These are phyloP conservation scores for Hepsetus odoe DNA, from an alignment of 2,113 vertebrate species.

Conservation along the genomic window DNA sequence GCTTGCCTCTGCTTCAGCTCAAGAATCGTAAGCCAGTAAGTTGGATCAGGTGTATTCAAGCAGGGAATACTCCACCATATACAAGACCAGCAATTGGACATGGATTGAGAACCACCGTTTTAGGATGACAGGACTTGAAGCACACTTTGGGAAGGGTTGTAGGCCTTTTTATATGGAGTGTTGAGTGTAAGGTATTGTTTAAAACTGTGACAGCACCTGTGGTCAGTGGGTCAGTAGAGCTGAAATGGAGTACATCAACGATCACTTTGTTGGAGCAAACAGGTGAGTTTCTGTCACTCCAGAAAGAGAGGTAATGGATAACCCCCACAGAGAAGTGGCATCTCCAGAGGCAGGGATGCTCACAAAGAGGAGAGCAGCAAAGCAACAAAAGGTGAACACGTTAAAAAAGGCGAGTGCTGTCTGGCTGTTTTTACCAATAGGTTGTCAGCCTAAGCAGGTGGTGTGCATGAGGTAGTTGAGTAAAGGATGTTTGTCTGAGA, in stretches of 20 bases:
- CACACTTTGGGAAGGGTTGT: background rate
- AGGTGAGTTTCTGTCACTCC: conserved; percentile 28
- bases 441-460: background rate
- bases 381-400: background rate
- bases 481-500: background rate
- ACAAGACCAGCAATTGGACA: no score
- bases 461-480: background rate
- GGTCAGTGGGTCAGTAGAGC: conserved; percentile 9
- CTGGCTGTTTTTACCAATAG: background rate
- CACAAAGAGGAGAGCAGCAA: background rate
- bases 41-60: no score
- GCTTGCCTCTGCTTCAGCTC: no score
- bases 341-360: background rate
- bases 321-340: background rate
- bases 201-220: background rate
- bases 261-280: background rate
- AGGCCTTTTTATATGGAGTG: background rate
- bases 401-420: background rate
- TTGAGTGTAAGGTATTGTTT: conserved; percentile 7
- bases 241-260: background rate
- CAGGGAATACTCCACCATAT: no score
- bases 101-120: no score
- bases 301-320: background rate
- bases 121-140: no score
- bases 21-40: no score